Evolutionary conservation across 2,113 vertebrate genomes (phyloP), one percentile per base, ranked within the genome.

Genomic region (Solenodon paradoxus): DNA sequence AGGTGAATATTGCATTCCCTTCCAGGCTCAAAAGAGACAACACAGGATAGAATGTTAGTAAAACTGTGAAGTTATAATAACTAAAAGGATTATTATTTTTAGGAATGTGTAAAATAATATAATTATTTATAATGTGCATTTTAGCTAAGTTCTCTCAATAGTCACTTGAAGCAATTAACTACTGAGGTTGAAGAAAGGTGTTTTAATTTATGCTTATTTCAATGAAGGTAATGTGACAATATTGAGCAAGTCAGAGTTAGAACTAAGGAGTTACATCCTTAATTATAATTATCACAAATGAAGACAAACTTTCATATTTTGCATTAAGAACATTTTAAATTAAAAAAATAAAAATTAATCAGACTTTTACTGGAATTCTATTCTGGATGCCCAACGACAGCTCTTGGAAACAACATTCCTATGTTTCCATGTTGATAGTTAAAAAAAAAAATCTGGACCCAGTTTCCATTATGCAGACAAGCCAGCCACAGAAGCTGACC

Each of bases 401-500:
- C 26, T 49, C 24, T 64, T 81, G 20, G 53, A n/a, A 79, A 59
- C 10, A 91, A 47, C 24, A 63, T 75, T 95, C 90, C 77, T 75
- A 68, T 82, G 53, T 64, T 92, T 20, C 49, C 74, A 84, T 47
- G 66, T 92, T 85, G 51, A 83, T 92, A 79, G 64, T 94, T 42
- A 5, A 94, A 97, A 95, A 96, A 5, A 94, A 97, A 95, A 96
- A 90, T 68, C 89, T 77, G 81, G 69, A 95, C 87, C 68, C 93
- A 40, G 19, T 88, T 97, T 96, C 79, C 72, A 80, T 88, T 92
- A 91, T 68, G 13, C 64, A 83, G 74, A 88, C 83, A 82, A 77
- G 35, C 49, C 63, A 94, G 86, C 35, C 82, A 79, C 88, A 96
- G 93, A 94, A 96, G 74, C 91, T 64, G 53, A 89, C 63, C 63